Base-by-base conservation (phyloP, 2,113 vertebrate genomes). In the Willisornis vidua region DNA sequence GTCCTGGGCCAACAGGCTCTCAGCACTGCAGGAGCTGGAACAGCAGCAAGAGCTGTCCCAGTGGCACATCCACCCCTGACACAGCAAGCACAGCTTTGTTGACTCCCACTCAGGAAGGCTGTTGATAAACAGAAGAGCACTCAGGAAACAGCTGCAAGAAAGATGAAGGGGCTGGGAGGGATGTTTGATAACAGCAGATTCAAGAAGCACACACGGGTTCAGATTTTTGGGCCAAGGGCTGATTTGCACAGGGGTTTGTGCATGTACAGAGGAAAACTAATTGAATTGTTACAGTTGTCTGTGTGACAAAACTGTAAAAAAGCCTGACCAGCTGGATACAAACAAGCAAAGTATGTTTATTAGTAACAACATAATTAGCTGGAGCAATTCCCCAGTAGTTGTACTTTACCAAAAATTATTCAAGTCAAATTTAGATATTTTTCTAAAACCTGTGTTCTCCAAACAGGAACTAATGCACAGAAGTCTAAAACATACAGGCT, bases 71-170 rank as follows among this genome's bases (percentile, higher is more conserved):
- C 14, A 11, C 19, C 48, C 62, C 70, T 87, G 87, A 41, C 71
- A 75, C 62, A 6, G 54, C 72, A 87, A 79, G 54, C 6, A 45
- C 35, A 41, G 85, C 48, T 93, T 46, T 85, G 87, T 55, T 73
- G 74, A 68, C 71, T 91, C 25, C 55, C 81, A 49, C 66, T 93
- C 54, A 19, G 61, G 66, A 55, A 81, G 16, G 71, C 81, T 85
- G 48, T 75, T 94, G 92, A 82, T 91, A 91, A 95, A 57, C 29
- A 87, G 82, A 76, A 93, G 87, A 90, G 58, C 51, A 54, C 85
- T 72, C 54, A 82, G 85, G 73, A 87, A 94, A 73, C 41, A 89
- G 92, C 93, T 89, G 74, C 87, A 90, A 90, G 90, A 87, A 67
- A 94, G 89, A 85, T 67, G 62, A 87, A 90, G 67, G 67, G n/a